Evolutionary conservation across 1,140 invertebrate genomes (phyloP).

Genomic region (Ephestia elutella): DNA sequence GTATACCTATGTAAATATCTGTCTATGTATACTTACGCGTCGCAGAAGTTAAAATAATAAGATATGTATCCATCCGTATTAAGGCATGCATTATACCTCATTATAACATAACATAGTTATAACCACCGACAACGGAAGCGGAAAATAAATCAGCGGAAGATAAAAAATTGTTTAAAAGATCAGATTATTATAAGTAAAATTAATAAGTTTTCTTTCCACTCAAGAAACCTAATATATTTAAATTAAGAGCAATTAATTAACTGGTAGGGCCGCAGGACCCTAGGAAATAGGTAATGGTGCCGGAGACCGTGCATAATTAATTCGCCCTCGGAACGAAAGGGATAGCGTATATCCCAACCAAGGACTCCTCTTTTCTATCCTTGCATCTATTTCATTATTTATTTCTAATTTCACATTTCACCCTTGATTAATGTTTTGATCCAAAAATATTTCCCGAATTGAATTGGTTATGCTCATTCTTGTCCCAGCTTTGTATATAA

Average conservation of each 20-base stretch:
- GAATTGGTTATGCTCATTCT: neutral
- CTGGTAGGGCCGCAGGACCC: neutral
- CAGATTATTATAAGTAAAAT: too few relatives aligned
- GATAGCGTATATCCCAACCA: neutral
- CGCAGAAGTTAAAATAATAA: too few relatives aligned
- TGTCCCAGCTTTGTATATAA: too few relatives aligned
- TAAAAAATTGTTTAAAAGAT: too few relatives aligned
- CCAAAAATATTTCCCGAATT: neutral
- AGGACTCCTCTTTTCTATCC: neutral
- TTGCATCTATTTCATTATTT: slow-evolving; percentile 6
- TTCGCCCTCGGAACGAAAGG: neutral
- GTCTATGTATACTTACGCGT: too few relatives aligned
- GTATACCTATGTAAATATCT: too few relatives aligned
- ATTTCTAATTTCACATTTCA: neutral
- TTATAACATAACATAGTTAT: too few relatives aligned
- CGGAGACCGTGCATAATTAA: neutral
- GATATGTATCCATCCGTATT: too few relatives aligned
- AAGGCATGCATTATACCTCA: too few relatives aligned
- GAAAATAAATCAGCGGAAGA: too few relatives aligned
- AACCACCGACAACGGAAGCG: too few relatives aligned
- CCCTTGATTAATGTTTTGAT: neutral
- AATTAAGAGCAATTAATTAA: slow-evolving; percentile 6
- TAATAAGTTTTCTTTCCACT: neutral
- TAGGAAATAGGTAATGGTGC: neutral
- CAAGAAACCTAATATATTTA: neutral